Percentiles rank a stretch among this genome's conserved stretches.
These are phyloP conservation scores for Phengaris arion DNA, from an alignment of 2,888 invertebrate genomes.

Conservation along the genomic window DNA sequence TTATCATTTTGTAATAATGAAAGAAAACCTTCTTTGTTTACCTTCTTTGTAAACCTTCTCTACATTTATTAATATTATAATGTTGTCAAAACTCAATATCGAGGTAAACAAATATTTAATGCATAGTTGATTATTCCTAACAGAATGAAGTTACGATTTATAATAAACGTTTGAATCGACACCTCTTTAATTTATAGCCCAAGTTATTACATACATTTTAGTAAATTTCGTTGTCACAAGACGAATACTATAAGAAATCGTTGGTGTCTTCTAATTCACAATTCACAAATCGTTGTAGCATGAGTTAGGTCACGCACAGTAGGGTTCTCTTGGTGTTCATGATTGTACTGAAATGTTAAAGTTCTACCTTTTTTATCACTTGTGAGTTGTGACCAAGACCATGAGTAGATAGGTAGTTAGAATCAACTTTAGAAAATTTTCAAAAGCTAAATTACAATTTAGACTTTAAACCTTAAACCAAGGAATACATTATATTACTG, in stretches of 20 bases:
- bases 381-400: no score
- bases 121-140: constrained; percentile 38
- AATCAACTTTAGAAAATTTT: no score
- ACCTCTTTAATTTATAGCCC: constrained; percentile 38
- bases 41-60: no score
- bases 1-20: background rate
- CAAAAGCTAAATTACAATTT: no score
- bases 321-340: background rate
- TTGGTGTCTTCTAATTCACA: background rate
- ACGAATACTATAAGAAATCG: constrained; percentile 3
- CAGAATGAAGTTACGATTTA: constrained; percentile 40
- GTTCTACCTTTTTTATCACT: no score
- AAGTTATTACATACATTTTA: constrained; percentile 15
- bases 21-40: background rate
- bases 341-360: no score
- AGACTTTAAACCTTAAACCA: no score
- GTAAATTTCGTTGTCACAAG: background rate
- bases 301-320: background rate
- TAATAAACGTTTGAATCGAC: constrained; percentile 39
- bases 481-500: no score
- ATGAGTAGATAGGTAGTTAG: no score
- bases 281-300: background rate
- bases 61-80: background rate
- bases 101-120: constrained; percentile 40
- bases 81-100: constrained; percentile 36